Evolutionary conservation across 64 coral and sea anemone genomes (phyloP).

Genomic region (Montipora sp.): DNA sequence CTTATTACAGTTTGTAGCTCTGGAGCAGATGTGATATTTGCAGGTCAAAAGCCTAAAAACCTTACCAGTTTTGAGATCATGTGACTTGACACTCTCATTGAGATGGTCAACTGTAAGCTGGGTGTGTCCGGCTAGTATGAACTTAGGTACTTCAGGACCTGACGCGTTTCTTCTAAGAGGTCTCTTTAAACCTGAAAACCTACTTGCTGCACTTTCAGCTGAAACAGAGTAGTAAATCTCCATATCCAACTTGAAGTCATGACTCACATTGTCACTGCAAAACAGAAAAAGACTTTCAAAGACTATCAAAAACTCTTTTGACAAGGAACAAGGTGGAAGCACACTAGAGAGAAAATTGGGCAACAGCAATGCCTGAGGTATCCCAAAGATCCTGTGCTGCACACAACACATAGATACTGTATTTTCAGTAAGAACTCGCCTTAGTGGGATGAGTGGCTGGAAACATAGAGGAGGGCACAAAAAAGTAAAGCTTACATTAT

Average conservation of each 20-base stretch:
- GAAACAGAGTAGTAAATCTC: constrained; percentile 99
- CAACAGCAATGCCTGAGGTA: no score
- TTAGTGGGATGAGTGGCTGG: no score
- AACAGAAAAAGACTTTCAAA: not conserved
- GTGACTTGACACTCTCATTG: constrained; percentile 88
- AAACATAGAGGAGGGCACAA: no score
- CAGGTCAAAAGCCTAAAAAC: not conserved
- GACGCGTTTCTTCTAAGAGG: constrained; percentile 61
- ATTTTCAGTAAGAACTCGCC: no score
- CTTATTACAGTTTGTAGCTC: not conserved
- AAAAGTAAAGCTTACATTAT: no score
- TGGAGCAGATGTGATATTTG: not conserved
- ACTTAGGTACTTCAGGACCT: constrained; percentile 80
- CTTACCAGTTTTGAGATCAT: constrained; percentile 95
- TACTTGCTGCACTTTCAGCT: constrained; percentile 83
- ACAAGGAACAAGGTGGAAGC: not conserved
- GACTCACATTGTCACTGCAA: constrained; percentile 94
- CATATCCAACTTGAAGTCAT: constrained; percentile 96
- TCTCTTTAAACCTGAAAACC: constrained; percentile 67
- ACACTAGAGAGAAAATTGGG: not conserved
- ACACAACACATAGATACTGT: no score
- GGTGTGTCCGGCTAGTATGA: constrained; percentile 92
- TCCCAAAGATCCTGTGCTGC: no score
- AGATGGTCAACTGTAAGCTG: constrained; percentile 91
- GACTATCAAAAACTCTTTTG: not conserved